Base-by-base conservation (phyloP, 1,140 invertebrate species). In the Ericerus pela region DNA sequence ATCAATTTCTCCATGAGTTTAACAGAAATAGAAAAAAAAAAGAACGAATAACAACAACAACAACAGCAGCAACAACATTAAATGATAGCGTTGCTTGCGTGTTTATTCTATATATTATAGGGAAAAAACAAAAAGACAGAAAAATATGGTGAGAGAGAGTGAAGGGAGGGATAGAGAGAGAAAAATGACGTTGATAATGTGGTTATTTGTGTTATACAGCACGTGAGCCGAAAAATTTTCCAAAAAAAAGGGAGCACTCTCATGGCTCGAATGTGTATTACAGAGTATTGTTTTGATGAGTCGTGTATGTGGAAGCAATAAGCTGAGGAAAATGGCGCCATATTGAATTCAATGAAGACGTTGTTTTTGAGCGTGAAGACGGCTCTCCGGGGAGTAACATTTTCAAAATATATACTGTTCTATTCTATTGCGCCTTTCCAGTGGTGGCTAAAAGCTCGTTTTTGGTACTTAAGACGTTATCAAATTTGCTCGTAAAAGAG, bases 291-390 rank as follows among this genome's bases (percentile, higher is more conserved):
- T 52, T 59, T 59, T 55, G 54, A 59, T 55, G 58, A 56, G 58
- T 33, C 33, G 55, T 56, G 55, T 57, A 59, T 57, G 55, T 59
- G 58, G 47, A 56, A 57, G 33, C 51, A 59, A 59, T 59, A 59
- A 59, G 55, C 43, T 54, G 38, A 27, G 58, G 33, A 53, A 57
- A 41, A 31, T 33, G 38, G 55, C 41, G 41, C 41, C 41, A 47
- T 47, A 47, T 47, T 47, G 41, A 47, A 47, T 47, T 47, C 41
- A 47, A 47, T 47, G 41, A 47, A 47, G 41, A 47, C 41, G 41
- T 47, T 47, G 41, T 24, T 20, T 47, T 10, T 4, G 41, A 47
- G 41, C 41, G 41, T 24, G 14, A 47, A 47, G 20, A 47, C 41
- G 16, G 20, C 41, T 47, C 41, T 47, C 41, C 41, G 26, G 41